Percentiles rank a stretch among this genome's conserved stretches.
phyloP scores from a whole-genome alignment of 2,888 invertebrate genomes.

The Latrodectus hesperus region DNA sequence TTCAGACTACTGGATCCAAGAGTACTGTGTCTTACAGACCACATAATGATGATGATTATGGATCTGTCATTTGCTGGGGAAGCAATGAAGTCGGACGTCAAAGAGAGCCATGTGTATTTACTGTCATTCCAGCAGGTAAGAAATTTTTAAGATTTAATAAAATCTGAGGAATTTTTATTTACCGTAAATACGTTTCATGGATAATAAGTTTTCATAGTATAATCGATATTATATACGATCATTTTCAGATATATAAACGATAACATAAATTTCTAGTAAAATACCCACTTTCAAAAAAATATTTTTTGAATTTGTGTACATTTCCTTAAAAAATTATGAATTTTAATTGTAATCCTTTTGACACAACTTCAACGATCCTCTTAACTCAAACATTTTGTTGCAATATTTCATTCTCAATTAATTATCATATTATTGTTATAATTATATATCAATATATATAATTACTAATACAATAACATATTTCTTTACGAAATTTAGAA shows the following conservation, averaged over 20 bases:
- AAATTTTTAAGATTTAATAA: background rate
- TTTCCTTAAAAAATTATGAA: too few relatives aligned
- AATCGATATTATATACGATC: background rate
- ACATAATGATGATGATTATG: constrained; percentile 72
- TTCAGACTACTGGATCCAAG: constrained; percentile 80
- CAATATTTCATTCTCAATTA: too few relatives aligned
- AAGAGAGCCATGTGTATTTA: constrained; percentile 71
- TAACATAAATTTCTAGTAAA: too few relatives aligned
- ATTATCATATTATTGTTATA: too few relatives aligned
- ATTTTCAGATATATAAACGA: background rate
- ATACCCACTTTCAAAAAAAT: too few relatives aligned
- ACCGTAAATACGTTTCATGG: background rate
- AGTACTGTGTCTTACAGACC: constrained; percentile 76
- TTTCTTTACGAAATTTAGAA: too few relatives aligned
- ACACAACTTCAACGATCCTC: too few relatives aligned
- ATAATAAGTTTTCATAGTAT: background rate
- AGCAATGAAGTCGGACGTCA: constrained; percentile 72
- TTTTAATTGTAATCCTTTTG: too few relatives aligned
- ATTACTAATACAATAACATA: too few relatives aligned
- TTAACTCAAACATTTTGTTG: too few relatives aligned
- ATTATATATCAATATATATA: too few relatives aligned
- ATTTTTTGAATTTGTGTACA: too few relatives aligned
- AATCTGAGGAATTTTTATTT: background rate
- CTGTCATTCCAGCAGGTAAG: constrained; percentile 79
- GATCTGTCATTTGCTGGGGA: constrained; percentile 72